Evolutionary conservation across 2,797 vertebrate species (phyloP), one percentile per base, ranked within the genome.

Genomic region (Parauchenoglanis ngamensis): DNA sequence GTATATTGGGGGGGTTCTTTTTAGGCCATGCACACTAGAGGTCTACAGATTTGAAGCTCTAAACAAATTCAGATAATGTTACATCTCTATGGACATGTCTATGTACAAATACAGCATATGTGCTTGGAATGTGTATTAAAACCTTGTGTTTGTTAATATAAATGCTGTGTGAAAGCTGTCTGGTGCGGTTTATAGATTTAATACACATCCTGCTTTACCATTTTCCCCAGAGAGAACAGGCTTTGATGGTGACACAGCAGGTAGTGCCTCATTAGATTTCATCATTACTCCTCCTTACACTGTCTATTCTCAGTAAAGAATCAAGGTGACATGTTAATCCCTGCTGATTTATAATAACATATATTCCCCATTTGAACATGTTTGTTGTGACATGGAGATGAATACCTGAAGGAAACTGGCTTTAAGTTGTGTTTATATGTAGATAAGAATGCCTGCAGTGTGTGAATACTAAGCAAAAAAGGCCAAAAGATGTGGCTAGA

Each of bases 261-360:
- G 81, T 35, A 83, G 63, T 82, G 61, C 63, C 46, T 68, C 19
- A 54, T 83, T 82, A 82, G 80, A 82, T 67, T 52, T 12, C 80
- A 52, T 67, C 61, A 83, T 52, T 52, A 31, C 44, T 31, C 17
- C 44, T 8, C 40, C 40, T 40, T 11, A 28, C 59, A 21, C 79
- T 82, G 56, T 17, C 59, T 81, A 63, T 67, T 83, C 80, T 67
- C 44, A 19, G 17, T 67, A 52, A 31, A 21, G n/a, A 67, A 67
- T 52, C 28, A 63, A 10, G 25, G 13, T 17, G 6, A 52, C 44
- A 13, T 52, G 44, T 49, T 46, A 5, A 31, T 65, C 46, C 23
- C 12, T 83, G 15, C 13, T 52, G 80, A 67, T 83, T 83, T n/a
- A 40, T 80, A 80, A n/a, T 80, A 13, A 44, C 6, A 4, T 44